Base-by-base conservation (phyloP, 2,113 vertebrate species). In the Clarias macrocephalus region DNA sequence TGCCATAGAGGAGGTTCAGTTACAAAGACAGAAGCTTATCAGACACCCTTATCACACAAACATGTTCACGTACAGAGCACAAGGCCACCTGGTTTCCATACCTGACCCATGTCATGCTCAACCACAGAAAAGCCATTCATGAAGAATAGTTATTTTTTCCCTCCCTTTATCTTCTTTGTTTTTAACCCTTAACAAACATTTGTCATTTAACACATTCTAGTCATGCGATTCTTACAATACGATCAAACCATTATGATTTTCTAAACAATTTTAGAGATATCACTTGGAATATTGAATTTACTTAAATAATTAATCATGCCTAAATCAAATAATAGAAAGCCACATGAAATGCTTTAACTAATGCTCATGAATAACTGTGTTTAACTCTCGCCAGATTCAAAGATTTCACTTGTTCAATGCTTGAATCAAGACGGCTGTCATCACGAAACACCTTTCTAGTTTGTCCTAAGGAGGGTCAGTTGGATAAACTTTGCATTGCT, bases 1-100 rank as follows among this genome's bases (percentile, higher is more conserved):
- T 85, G 81, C 65, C 91, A 92, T 89, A 89, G 88, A 90, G 89
- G 89, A 93, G 92, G 80, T 88, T 89, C 91, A 91, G 89, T 93
- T 94, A 94, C 91, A 85, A 48, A 82, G 2, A 89, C 89, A 73
- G 77, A 33, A 63, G 79, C 83, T 83, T 79, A 88, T 89, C 82
- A 85, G 80, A 89, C 62, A 42, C 80, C 18, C 83, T 82, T n/a
- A 83, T 80, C 82, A 84, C 80, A 81, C 81, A 88, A 25, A 56
- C 33, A 10, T 73, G 54, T 48, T 79, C 80, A 89, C 72, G n/a
- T 76, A 85, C 37, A 86, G 79, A 65, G 59, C 68, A 75, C 80
- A 52, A 62, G 65, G 56, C 75, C 19, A 52, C n/a, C 16, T 42
- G 33, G 23, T 84, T 86, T 89, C 70, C 76, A 82, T 56, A n/a